Evolutionary conservation across 1,140 invertebrate species (phyloP).

Genomic region (Tribolium castaneum): DNA sequence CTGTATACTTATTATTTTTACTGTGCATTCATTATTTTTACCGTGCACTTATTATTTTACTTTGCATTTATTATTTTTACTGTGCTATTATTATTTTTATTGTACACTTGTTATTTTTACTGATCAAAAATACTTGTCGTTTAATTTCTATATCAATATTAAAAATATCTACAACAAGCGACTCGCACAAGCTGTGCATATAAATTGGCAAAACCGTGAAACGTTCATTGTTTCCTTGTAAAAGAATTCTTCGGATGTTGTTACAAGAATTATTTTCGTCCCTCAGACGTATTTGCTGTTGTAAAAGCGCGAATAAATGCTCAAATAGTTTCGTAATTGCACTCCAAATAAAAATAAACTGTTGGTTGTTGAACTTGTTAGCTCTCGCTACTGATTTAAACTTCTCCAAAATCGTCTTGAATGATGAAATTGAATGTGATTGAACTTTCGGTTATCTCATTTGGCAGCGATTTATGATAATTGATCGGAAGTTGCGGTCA

Average conservation of each 20-base stretch:
- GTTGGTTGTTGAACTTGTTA: slow-evolving; percentile 5
- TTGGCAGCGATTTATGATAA: not conserved
- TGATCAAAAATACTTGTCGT: too few species aligned
- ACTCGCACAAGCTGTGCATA: not conserved
- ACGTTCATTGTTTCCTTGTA: not conserved
- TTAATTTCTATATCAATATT: not conserved
- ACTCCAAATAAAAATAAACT: slow-evolving; percentile 5
- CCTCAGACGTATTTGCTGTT: too few species aligned
- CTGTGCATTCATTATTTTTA: too few species aligned
- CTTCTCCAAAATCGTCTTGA: not conserved
- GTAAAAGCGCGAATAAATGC: not conserved
- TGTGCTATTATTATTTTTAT: too few species aligned
- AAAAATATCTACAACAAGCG: not conserved
- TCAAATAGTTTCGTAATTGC: not conserved
- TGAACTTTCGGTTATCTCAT: not conserved
- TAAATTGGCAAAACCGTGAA: not conserved
- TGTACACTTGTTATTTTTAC: too few species aligned
- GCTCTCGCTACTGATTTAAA: not conserved
- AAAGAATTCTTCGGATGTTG: not conserved
- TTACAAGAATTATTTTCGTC: not conserved
- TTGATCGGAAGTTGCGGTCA: not conserved
- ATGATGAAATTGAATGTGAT: not conserved
- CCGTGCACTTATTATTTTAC: too few species aligned
- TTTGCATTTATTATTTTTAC: too few species aligned
- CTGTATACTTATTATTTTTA: too few species aligned